Percentiles rank a stretch among this genome's conserved stretches.
phyloP scores from a whole-genome alignment of 2,888 invertebrate genomes.

The Rhaphigaster nebulosa region DNA sequence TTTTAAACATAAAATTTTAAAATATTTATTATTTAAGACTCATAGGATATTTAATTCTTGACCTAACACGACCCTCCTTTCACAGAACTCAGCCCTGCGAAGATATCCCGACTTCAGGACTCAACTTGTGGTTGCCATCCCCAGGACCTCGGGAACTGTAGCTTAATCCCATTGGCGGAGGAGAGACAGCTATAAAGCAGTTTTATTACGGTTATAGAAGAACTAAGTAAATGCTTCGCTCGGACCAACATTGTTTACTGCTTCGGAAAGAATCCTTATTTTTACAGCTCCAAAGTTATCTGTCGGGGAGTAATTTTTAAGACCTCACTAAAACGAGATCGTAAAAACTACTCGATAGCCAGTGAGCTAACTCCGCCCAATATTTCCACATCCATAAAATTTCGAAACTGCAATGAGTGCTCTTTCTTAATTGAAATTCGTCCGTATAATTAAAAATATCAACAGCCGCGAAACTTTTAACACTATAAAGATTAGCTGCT shows the following conservation, averaged over 20 bases:
- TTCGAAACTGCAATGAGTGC: neutral
- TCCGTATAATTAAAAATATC: neutral
- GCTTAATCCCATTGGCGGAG: slow-evolving; percentile 6
- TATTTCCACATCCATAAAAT: slow-evolving; percentile 47
- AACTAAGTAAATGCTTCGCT: slow-evolving; percentile 12
- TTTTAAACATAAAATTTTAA: no score
- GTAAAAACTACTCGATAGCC: slow-evolving; percentile 53
- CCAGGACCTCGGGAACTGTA: neutral
- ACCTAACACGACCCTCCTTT: neutral
- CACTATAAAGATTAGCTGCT: neutral
- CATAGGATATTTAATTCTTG: no score
- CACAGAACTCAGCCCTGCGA: neutral
- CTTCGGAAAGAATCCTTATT: slow-evolving; percentile 54
- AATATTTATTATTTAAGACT: no score
- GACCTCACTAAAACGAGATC: slow-evolving; percentile 47
- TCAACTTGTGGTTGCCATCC: neutral
- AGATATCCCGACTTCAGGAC: neutral
- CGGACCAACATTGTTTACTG: slow-evolving; percentile 48
- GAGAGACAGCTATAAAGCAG: neutral
- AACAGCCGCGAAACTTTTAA: neutral
- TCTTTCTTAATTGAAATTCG: slow-evolving; percentile 33
- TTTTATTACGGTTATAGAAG: slow-evolving; percentile 35
- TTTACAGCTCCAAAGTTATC: slow-evolving; percentile 48
- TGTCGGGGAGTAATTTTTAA: slow-evolving; percentile 50
- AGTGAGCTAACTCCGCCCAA: slow-evolving; percentile 28